These are phyloP conservation scores for Cetoscarus ocellatus DNA, from an alignment of 2,797 vertebrate genomes.

Conservation along the genomic window DNA sequence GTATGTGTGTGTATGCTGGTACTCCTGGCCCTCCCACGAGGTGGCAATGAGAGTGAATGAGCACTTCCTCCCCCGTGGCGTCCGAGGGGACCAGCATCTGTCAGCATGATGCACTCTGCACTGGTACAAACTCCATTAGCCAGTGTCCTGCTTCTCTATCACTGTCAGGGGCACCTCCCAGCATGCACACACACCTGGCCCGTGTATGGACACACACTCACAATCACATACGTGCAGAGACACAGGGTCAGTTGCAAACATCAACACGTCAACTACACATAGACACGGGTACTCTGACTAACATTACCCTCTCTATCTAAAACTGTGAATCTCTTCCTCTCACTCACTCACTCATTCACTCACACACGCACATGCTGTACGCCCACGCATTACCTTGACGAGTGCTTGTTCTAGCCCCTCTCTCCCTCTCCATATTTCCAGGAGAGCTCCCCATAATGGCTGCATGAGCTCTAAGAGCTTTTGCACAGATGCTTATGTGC, in stretches of 20 bases:
- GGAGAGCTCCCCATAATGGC: conserved; percentile 56
- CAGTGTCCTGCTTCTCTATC: conserved; percentile 70
- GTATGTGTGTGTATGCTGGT: conserved; percentile 17
- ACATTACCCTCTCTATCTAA: conserved; percentile 33
- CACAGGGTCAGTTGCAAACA: conserved; percentile 6
- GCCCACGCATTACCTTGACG: conserved; percentile 49
- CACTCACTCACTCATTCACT: conserved; percentile 40
- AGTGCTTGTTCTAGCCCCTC: conserved; percentile 52
- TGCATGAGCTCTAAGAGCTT: conserved; percentile 47
- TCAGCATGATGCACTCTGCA: conserved; percentile 73
- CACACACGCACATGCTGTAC: conserved; percentile 10
- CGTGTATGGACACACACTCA: conserved; percentile 1
- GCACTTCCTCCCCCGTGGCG: conserved; percentile 64
- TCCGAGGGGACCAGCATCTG: conserved; percentile 71
- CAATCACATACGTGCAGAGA: neutral
- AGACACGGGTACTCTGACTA: neutral
- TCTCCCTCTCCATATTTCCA: conserved; percentile 50
- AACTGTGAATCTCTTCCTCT: conserved; percentile 36
- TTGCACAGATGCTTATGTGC: conserved; percentile 45
- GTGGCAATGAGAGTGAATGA: conserved; percentile 65
- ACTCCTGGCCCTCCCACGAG: conserved; percentile 59
- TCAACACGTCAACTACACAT: neutral
- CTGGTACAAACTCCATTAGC: conserved; percentile 80
- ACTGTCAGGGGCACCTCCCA: conserved; percentile 53
- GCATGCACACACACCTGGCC: conserved; percentile 30